These are phyloP conservation scores for Platycheirus rosarum DNA, from an alignment of 2,888 invertebrate species.

Conservation along the genomic window DNA sequence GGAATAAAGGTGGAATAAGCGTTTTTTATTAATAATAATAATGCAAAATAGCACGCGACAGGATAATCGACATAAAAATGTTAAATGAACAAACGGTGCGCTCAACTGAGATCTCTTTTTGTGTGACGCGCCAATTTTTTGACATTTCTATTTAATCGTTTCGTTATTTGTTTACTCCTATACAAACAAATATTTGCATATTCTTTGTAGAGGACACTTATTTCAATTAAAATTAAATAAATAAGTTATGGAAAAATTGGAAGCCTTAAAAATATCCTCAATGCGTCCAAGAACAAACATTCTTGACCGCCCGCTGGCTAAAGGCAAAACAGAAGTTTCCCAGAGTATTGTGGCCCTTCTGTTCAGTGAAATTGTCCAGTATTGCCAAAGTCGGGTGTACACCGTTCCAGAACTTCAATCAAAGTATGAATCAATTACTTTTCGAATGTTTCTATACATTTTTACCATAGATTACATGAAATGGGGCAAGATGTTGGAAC, in stretches of 20 bases:
- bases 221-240: too few relatives aligned
- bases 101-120: too few relatives aligned
- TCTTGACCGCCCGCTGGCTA: constrained; percentile 94
- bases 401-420: constrained; percentile 97
- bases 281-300: constrained; percentile 84
- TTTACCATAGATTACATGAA: constrained; percentile 90
- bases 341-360: constrained; percentile 96
- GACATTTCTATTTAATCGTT: too few relatives aligned
- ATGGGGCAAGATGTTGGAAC: constrained; percentile 97
- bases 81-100: too few relatives aligned
- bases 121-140: too few relatives aligned
- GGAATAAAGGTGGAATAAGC: too few relatives aligned
- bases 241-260: constrained; percentile 79
- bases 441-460: constrained; percentile 27
- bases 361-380: constrained; percentile 99
- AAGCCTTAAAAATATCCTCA: constrained; percentile 81
- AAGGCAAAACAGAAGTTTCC: constrained; percentile 96
- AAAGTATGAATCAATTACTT: constrained; percentile 86
- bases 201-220: too few relatives aligned
- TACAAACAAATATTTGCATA: too few relatives aligned
- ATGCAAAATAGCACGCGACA: too few relatives aligned
- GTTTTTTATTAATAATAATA: too few relatives aligned
- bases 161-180: too few relatives aligned
- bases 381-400: constrained; percentile 97
- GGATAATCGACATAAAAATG: too few relatives aligned